A percentile compares a stretch with the other conserved stretches of the same genome.
Evolutionary conservation across 2,888 invertebrate species (phyloP).

Genomic region (Myopa testacea): DNA sequence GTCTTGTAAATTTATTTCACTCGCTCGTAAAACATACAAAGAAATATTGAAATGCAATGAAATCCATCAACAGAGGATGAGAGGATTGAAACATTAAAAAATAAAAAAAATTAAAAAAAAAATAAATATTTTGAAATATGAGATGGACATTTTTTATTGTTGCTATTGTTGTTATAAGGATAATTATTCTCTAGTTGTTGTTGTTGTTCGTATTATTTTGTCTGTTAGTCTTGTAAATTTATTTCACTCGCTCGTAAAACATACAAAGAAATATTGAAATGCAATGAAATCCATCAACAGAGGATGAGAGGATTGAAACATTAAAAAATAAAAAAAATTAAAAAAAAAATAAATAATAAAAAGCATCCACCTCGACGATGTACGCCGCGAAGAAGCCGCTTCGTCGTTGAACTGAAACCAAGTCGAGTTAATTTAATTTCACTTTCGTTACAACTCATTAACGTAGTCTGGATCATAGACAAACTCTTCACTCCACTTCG

Average conservation of each 20-base stretch:
- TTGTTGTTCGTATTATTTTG: neutral
- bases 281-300: conserved; percentile 13
- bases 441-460: conserved; percentile 48
- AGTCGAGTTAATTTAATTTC: conserved; percentile 44
- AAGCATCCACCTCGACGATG: neutral
- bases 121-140: too few species aligned
- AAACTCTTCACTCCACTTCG: neutral
- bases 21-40: neutral
- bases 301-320: conserved; percentile 13
- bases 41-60: conserved; percentile 3
- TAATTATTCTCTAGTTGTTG: neutral
- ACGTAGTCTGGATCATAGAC: conserved; percentile 28
- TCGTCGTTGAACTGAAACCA: neutral
- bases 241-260: neutral
- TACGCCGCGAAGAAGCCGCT: neutral
- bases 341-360: too few species aligned
- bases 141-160: too few species aligned
- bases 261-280: conserved; percentile 15
- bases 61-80: conserved; percentile 19
- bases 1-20: too few species aligned
- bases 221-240: too few species aligned
- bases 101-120: too few species aligned
- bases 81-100: conserved; percentile 18
- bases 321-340: neutral
- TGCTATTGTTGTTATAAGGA: neutral